These are phyloP conservation scores for Sabellastarte sp. DNA, from an alignment of 2,888 invertebrate species.

Conservation along the genomic window DNA sequence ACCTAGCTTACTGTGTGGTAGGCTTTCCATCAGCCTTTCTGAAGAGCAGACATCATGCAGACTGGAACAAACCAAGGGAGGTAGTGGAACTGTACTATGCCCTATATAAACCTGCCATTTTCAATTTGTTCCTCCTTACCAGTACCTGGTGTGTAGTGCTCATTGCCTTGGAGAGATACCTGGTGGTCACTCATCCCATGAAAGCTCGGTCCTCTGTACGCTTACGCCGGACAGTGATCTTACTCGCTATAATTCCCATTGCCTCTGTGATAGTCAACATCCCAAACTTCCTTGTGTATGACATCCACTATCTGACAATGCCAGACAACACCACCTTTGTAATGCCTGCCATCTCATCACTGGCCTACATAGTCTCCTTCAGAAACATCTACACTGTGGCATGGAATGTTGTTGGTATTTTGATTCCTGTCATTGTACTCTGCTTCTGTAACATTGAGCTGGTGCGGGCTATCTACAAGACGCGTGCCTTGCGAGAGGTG, in stretches of 20 bases:
- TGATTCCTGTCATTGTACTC: not conserved
- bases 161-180: not conserved
- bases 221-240: not conserved
- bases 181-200: not conserved
- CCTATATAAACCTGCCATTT: not conserved
- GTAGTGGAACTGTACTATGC: not conserved
- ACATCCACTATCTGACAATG: not conserved
- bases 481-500: not conserved
- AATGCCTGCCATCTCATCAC: not conserved
- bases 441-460: not conserved
- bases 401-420: not conserved
- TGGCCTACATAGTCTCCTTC: not conserved
- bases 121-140: conserved; percentile 1
- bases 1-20: not conserved
- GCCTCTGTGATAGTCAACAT: not conserved
- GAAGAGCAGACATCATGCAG: not conserved
- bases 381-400: not conserved
- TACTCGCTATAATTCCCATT: not conserved
- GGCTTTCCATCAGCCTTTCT: not conserved
- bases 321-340: not conserved
- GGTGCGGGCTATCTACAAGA: not conserved
- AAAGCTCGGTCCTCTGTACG: not conserved
- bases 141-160: not conserved
- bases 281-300: not conserved
- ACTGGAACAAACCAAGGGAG: not conserved